phyloP scores from a whole-genome alignment of 2,888 invertebrate species.

The Neoaliturus tenellus region DNA sequence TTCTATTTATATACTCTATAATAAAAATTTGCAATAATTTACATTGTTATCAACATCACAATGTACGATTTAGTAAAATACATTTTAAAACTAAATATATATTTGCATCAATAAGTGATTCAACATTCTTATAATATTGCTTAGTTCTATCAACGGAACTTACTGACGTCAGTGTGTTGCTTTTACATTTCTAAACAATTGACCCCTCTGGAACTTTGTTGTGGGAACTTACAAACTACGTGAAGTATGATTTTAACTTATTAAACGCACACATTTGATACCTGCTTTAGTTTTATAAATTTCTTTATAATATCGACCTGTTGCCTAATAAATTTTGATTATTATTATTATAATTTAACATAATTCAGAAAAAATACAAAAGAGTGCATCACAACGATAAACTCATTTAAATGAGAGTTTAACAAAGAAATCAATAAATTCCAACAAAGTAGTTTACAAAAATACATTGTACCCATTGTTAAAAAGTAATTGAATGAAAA shows the following conservation, averaged over 20 bases:
- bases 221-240: slow-evolving; percentile 45
- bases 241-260: slow-evolving; percentile 36
- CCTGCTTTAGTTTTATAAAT: no score
- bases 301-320: no score
- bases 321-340: no score
- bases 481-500: no score
- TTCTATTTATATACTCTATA: slow-evolving; percentile 50
- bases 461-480: no score
- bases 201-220: slow-evolving; percentile 50
- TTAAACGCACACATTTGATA: slow-evolving; percentile 27
- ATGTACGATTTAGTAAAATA: slow-evolving; percentile 48
- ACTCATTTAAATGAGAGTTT: no score
- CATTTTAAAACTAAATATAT: slow-evolving; percentile 52
- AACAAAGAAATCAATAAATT: no score
- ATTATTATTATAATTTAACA: no score
- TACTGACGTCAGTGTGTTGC: not conserved
- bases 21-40: slow-evolving; percentile 50
- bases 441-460: no score
- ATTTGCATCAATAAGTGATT: slow-evolving; percentile 52
- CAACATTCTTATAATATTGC: slow-evolving; percentile 51
- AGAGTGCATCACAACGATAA: no score
- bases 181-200: slow-evolving; percentile 44
- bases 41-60: slow-evolving; percentile 48
- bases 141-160: slow-evolving; percentile 48
- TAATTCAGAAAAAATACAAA: no score